Evolutionary conservation across 2,797 vertebrate species (phyloP).

Genomic region (Peromyscus nudipes): DNA sequence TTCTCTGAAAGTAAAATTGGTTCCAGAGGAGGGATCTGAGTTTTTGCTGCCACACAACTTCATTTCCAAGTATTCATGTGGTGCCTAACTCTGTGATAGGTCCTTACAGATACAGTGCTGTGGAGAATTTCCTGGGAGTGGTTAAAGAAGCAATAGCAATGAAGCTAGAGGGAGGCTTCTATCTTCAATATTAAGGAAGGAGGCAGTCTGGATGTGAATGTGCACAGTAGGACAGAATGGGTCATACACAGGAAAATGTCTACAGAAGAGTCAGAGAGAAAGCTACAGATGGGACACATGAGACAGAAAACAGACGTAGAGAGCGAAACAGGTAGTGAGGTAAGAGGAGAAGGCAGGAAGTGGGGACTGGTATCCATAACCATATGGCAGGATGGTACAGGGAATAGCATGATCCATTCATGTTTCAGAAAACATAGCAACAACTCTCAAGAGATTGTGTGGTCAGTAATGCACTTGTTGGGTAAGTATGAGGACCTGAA

Average conservation of each 20-base stretch:
- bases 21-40: background rate
- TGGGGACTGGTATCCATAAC: too few relatives aligned
- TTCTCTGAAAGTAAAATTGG: background rate
- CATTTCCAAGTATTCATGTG: background rate
- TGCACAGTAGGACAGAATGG: background rate
- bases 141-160: background rate
- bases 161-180: rapidly evolving
- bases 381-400: background rate
- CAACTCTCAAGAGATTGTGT: background rate
- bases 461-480: background rate
- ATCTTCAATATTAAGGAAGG: background rate
- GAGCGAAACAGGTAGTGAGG: background rate
- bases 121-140: background rate
- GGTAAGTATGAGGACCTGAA: background rate
- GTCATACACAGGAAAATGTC: background rate
- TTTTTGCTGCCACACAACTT: background rate
- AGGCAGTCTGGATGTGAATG: background rate
- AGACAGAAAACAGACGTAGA: background rate
- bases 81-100: background rate
- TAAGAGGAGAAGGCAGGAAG: background rate
- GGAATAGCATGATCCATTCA: background rate
- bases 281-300: too few relatives aligned
- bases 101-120: background rate
- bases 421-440: background rate
- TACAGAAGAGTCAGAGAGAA: background rate